Percentiles rank a stretch among this genome's conserved stretches.
Conservation (phyloP, 1,140 invertebrate species). For the Camponotus pennsylvanicus region DNA sequence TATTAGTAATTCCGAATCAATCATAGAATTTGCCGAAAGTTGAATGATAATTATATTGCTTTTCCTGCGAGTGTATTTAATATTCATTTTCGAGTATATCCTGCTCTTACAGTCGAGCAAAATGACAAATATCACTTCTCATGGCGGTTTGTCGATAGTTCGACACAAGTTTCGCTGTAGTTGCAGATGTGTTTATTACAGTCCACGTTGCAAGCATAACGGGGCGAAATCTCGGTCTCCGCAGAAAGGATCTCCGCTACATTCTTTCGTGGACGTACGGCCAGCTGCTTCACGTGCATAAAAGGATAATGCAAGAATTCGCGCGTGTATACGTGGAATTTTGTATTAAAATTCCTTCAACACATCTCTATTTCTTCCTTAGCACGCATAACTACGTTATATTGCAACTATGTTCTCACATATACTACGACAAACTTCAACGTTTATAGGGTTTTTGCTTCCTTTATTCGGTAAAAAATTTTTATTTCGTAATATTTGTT, state of each 20-base stretch:
- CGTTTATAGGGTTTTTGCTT: not conserved
- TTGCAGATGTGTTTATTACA: slow-evolving; percentile 61
- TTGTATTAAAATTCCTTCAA: slow-evolving; percentile 54
- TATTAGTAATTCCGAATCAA: not conserved
- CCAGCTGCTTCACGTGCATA: slow-evolving; percentile 4
- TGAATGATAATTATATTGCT: not conserved
- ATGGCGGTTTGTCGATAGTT: slow-evolving; percentile 59
- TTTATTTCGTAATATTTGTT: not conserved
- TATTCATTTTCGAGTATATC: slow-evolving; percentile 2
- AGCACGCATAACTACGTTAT: slow-evolving; percentile 2
- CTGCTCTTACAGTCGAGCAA: not conserved
- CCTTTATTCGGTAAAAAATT: not conserved
- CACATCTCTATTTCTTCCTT: slow-evolving; percentile 32
- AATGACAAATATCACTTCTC: slow-evolving; percentile 48
- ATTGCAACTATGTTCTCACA: slow-evolving; percentile 3
- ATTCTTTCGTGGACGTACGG: slow-evolving; percentile 1
- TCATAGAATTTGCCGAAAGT: not conserved
- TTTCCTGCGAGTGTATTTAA: slow-evolving; percentile 1
- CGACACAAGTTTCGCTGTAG: slow-evolving; percentile 32
- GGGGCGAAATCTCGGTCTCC: slow-evolving; percentile 22
- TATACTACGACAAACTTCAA: not conserved
- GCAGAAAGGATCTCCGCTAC: not conserved
- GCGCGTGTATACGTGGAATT: slow-evolving; percentile 27
- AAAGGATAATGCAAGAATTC: slow-evolving; percentile 38
- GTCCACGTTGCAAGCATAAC: slow-evolving; percentile 34